A percentile compares a stretch with the other conserved stretches of the same genome.
Evolutionary conservation across 2,113 vertebrate species (phyloP).

Genomic region (Oxygymnocypris stewartii): DNA sequence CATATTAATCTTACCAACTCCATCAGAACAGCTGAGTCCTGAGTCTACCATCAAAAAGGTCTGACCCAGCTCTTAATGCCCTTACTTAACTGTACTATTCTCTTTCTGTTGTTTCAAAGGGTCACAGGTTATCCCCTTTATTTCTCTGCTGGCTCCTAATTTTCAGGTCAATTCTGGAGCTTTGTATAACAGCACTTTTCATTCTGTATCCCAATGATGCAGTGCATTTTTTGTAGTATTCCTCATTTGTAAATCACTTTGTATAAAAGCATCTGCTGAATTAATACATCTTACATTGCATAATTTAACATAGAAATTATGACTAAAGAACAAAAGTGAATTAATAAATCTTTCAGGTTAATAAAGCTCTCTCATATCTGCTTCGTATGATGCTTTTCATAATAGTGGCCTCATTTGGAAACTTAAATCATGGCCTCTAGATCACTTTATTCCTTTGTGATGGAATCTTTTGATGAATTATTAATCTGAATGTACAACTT

Average conservation of each 20-base stretch:
- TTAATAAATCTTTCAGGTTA: constrained; percentile 31
- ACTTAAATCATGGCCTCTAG: background rate
- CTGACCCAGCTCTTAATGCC: background rate
- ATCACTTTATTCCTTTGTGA: constrained; percentile 39
- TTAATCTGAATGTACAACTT: constrained; percentile 46
- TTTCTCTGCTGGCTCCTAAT: background rate
- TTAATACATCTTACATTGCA: background rate
- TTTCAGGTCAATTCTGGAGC: background rate
- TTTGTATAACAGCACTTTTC: background rate
- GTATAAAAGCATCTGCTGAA: constrained; percentile 22
- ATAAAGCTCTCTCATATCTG: constrained; percentile 18
- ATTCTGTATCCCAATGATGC: background rate
- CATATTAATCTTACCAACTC: background rate
- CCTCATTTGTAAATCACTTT: constrained; percentile 28
- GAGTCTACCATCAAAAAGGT: background rate
- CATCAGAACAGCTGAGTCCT: background rate
- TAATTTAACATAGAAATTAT: background rate
- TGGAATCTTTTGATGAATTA: constrained; percentile 47
- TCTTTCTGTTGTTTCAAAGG: background rate
- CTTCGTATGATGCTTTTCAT: background rate
- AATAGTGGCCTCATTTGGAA: constrained; percentile 42
- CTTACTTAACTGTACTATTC: background rate
- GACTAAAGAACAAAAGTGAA: background rate
- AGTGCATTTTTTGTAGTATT: constrained; percentile 11
- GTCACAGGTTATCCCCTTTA: background rate